These are phyloP conservation scores for Leucoraja ocellata DNA, from an alignment of 2,797 vertebrate species.

Conservation along the genomic window DNA sequence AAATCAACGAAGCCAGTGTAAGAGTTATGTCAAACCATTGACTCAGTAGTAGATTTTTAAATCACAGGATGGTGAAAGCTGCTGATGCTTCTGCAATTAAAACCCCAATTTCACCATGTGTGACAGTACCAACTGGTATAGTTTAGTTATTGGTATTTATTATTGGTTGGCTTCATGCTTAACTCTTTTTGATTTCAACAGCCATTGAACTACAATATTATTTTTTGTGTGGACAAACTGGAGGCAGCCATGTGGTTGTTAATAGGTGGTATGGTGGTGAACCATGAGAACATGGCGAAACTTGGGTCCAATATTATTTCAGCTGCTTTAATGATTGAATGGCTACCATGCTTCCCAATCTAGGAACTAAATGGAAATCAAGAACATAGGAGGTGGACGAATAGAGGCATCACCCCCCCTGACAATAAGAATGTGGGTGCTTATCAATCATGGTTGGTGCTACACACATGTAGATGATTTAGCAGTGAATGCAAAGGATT, in stretches of 20 bases:
- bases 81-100: neutral
- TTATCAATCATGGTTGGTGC: neutral
- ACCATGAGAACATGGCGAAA: neutral
- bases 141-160: too few species aligned
- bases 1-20: neutral
- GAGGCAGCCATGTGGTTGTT: neutral
- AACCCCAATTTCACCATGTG: neutral
- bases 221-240: too few species aligned
- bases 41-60: neutral
- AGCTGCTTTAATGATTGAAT: neutral
- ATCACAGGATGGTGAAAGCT: neutral
- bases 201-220: neutral
- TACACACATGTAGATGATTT: too few species aligned
- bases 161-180: neutral
- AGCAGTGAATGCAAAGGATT: neutral
- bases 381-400: neutral
- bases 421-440: neutral
- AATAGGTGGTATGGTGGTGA: neutral
- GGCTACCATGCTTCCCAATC: neutral
- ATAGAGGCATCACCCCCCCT: too few species aligned
- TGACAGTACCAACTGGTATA: neutral
- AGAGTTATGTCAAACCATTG: neutral
- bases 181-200: neutral
- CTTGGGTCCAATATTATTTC: neutral
- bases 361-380: neutral